phyloP scores from a whole-genome alignment of 2,113 vertebrate genomes.

The Sardina pilchardus region DNA sequence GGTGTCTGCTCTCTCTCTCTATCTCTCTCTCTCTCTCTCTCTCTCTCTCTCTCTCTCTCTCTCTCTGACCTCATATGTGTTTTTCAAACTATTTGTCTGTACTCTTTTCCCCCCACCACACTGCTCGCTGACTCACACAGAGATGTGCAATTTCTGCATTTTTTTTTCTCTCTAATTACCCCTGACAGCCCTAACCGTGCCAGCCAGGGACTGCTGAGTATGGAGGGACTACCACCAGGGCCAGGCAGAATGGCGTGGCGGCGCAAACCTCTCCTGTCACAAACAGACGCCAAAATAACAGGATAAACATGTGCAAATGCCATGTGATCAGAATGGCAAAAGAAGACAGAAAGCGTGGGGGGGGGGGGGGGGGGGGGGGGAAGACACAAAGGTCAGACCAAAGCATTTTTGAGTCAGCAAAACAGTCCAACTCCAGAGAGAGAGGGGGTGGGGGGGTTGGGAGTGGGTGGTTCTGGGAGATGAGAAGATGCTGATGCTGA shows the following conservation, averaged over 20 bases:
- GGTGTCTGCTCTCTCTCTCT: background rate
- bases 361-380: too few relatives aligned
- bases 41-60: too few relatives aligned
- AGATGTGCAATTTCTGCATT: background rate
- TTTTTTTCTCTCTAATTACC: background rate
- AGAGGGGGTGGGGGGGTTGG: background rate
- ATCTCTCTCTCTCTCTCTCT: background rate
- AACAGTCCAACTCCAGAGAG: background rate
- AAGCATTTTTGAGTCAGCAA: background rate
- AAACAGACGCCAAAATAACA: background rate
- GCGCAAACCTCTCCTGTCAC: background rate
- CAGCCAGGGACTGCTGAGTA: background rate
- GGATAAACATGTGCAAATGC: background rate
- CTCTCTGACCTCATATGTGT: background rate
- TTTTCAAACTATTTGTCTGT: background rate
- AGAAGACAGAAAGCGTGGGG: background rate
- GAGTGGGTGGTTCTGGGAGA: background rate
- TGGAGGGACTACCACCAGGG: background rate
- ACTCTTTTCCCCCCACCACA: background rate
- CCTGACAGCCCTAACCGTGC: background rate
- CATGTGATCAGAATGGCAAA: background rate
- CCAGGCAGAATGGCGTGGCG: background rate
- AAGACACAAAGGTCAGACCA: background rate
- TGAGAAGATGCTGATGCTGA: background rate
- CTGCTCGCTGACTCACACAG: background rate